These are phyloP conservation scores for Plutella xylostella DNA, from an alignment of 2,888 invertebrate species.

Conservation along the genomic window DNA sequence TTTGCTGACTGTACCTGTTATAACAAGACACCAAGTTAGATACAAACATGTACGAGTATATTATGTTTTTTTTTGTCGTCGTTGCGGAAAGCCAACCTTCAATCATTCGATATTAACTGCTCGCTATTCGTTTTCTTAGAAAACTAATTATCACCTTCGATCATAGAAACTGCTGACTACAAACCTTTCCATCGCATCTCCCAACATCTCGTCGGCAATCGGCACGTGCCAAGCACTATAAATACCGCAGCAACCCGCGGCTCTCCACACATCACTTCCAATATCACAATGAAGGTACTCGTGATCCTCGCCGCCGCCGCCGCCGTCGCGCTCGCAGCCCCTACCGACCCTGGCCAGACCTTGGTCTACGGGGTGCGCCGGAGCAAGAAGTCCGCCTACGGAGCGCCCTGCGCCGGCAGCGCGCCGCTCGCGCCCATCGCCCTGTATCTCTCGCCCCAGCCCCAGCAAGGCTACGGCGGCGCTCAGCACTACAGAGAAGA, in stretches of 20 bases:
- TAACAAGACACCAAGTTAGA: no score
- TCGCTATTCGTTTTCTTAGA: no score
- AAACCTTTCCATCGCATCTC: no score
- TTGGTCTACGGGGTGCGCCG: slow-evolving; percentile 12
- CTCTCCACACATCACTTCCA: slow-evolving; percentile 9
- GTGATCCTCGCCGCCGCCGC: slow-evolving; percentile 17
- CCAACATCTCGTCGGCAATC: no score
- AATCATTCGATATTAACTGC: no score
- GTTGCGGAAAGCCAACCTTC: no score
- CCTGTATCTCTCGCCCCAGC: slow-evolving; percentile 17
- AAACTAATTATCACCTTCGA: no score
- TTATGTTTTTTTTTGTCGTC: no score
- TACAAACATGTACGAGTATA: no score
- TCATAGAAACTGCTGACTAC: no score
- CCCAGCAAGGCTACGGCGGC: neutral
- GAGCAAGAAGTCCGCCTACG: slow-evolving; percentile 18
- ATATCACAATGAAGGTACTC: slow-evolving; percentile 19
- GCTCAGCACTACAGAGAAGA: slow-evolving; percentile 19
- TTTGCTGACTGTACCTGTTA: no score
- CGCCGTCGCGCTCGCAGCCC: slow-evolving; percentile 19
- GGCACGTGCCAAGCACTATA: slow-evolving; percentile 4
- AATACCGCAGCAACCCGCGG: neutral
- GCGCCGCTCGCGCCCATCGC: slow-evolving; percentile 15
- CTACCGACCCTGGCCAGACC: slow-evolving; percentile 8
- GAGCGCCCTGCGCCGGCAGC: slow-evolving; percentile 9